These are phyloP conservation scores for Cassiopea andromeda DNA, from an alignment of 30 jellyfish, hydroid and myxozoan genomes.

Conservation along the genomic window DNA sequence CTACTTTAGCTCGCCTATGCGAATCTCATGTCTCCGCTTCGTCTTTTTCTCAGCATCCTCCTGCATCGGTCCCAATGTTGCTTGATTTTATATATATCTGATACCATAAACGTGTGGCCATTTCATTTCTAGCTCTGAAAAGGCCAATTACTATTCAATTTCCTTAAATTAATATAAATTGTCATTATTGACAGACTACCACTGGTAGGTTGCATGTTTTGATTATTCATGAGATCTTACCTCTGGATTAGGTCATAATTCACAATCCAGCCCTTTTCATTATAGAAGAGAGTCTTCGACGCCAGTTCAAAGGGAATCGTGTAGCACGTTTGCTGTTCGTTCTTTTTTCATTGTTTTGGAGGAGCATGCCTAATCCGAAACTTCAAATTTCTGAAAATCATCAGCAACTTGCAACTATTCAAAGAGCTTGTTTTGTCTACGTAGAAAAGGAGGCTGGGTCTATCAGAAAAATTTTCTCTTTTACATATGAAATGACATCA, in stretches of 20 bases:
- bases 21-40: too few relatives aligned
- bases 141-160: too few relatives aligned
- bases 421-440: constrained; percentile 39
- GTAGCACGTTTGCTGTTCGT: constrained; percentile 37
- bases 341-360: constrained; percentile 25
- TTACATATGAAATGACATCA: background rate
- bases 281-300: constrained; percentile 17
- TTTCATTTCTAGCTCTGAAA: too few relatives aligned
- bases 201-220: constrained; percentile 11
- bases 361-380: constrained; percentile 44
- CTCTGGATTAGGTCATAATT: constrained; percentile 6
- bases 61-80: too few relatives aligned
- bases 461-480: background rate
- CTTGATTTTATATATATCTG: too few relatives aligned
- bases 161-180: too few relatives aligned
- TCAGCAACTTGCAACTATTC: constrained; percentile 29
- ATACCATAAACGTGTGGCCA: too few relatives aligned
- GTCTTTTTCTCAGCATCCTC: too few relatives aligned
- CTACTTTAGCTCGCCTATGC: too few relatives aligned
- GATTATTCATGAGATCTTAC: background rate
- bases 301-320: constrained; percentile 43
- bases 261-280: constrained; percentile 19
- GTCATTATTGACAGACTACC: background rate
- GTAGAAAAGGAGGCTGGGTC: constrained; percentile 37
- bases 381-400: constrained; percentile 47